These are phyloP conservation scores for Squalus acanthias DNA, from an alignment of 2,797 vertebrate genomes.

Conservation along the genomic window DNA sequence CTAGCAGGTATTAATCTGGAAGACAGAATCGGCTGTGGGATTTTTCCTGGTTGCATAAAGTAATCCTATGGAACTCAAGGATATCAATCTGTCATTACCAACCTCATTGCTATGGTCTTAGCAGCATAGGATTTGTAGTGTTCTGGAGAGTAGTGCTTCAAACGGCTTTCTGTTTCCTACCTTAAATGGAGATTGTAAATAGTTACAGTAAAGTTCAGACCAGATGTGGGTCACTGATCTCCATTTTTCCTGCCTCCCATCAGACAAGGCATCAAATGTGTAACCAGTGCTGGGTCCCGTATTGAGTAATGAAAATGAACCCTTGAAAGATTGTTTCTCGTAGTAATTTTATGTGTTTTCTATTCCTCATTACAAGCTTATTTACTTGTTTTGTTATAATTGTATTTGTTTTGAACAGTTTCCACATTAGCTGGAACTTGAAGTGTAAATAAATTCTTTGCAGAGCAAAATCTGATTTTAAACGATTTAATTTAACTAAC, in stretches of 20 bases:
- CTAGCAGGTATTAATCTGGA: not conserved
- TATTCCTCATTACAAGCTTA: not conserved
- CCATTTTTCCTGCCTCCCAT: not conserved
- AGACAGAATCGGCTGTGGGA: not conserved
- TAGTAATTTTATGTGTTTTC: not conserved
- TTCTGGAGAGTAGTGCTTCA: not conserved
- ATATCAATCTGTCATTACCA: not conserved
- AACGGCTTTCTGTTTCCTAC: not conserved
- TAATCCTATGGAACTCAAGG: not conserved
- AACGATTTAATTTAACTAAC: not conserved
- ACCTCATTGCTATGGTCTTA: not conserved
- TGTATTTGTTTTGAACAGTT: not conserved
- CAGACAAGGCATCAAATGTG: not conserved
- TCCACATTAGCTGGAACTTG: not conserved
- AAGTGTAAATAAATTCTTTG: not conserved
- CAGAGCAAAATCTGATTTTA: not conserved
- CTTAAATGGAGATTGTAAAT: not conserved
- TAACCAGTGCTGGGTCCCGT: not conserved
- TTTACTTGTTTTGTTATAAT: not conserved
- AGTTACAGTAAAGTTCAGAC: not conserved
- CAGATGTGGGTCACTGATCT: not conserved
- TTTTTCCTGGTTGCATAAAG: not conserved
- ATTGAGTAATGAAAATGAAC: not conserved
- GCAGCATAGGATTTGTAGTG: no score
- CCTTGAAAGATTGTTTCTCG: not conserved